Evolutionary conservation across 2,113 vertebrate genomes (phyloP).

Genomic region (Agapornis roseicollis): DNA sequence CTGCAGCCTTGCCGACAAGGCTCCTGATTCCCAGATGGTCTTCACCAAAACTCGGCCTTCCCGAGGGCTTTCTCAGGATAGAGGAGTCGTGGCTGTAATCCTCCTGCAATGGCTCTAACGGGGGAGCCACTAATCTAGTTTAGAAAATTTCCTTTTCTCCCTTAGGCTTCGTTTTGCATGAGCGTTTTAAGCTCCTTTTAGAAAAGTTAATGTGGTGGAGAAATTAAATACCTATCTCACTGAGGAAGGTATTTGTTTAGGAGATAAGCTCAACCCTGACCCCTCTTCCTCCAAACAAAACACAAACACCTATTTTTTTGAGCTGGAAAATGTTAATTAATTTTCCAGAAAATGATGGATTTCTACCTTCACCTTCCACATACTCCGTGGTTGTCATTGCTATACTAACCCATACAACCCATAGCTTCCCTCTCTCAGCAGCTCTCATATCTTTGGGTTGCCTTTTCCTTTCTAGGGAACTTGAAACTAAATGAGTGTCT

Average conservation of each 20-base stretch:
- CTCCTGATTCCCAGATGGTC: neutral
- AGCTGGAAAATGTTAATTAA: conserved; percentile 48
- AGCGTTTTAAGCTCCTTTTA: conserved; percentile 45
- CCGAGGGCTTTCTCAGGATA: neutral
- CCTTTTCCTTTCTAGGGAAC: conserved; percentile 21
- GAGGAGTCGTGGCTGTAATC: neutral
- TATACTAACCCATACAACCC: neutral
- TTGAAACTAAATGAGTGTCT: conserved; percentile 62
- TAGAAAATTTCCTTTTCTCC: conserved; percentile 12
- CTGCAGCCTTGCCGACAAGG: neutral
- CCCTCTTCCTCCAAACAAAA: conserved; percentile 32
- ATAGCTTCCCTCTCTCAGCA: neutral
- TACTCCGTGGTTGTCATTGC: neutral
- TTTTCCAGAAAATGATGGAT: conserved; percentile 35
- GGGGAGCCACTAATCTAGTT: conserved; percentile 3
- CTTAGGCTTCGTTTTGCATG: conserved; percentile 19
- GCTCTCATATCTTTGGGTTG: conserved; percentile 17
- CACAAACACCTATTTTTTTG: conserved; percentile 27
- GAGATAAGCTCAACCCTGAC: conserved; percentile 51
- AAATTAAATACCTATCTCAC: conserved; percentile 40
- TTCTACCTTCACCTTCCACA: neutral
- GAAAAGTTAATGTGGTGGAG: conserved; percentile 37
- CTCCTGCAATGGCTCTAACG: neutral
- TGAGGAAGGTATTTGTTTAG: conserved; percentile 54
- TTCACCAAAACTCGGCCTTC: neutral